Evolutionary conservation across 2,888 invertebrate species (phyloP).

Genomic region (Pseudococcus viburni): DNA sequence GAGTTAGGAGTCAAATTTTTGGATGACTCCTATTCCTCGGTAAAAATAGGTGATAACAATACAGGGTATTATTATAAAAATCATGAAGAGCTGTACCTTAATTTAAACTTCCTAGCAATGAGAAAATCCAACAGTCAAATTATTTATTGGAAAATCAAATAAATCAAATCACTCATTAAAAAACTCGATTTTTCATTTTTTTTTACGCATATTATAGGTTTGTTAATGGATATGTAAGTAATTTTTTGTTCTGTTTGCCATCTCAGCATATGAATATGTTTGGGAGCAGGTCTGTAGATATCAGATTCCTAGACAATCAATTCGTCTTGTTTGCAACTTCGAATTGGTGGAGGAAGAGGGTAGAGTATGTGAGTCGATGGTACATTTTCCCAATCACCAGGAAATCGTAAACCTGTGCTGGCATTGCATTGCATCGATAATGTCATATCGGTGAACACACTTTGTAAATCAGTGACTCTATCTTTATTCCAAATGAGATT

Average conservation of each 20-base stretch:
- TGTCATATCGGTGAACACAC: constrained; percentile 87
- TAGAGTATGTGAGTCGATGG: constrained; percentile 74
- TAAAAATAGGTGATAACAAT: too few species aligned
- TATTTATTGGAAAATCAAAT: too few species aligned
- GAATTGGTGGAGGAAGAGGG: constrained; percentile 71
- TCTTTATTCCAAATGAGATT: constrained; percentile 89
- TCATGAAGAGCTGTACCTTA: too few species aligned
- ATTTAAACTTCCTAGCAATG: too few species aligned
- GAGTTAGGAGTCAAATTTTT: too few species aligned
- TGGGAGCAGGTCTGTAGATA: neutral
- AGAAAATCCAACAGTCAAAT: too few species aligned
- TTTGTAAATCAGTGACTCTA: constrained; percentile 80
- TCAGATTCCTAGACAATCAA: constrained; percentile 6
- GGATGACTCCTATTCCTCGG: too few species aligned
- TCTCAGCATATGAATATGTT: neutral
- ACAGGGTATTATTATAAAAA: too few species aligned
- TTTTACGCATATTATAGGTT: neutral
- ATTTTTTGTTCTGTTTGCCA: neutral
- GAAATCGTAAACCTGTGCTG: constrained; percentile 90
- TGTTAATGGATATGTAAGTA: neutral
- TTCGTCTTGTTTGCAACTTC: constrained; percentile 67
- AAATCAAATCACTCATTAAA: too few species aligned
- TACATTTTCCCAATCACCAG: constrained; percentile 81
- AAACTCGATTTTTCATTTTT: too few species aligned
- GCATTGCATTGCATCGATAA: constrained; percentile 97